Evolutionary conservation across 2,797 vertebrate genomes (phyloP).

Genomic region (Phrynocephalus forsythii): DNA sequence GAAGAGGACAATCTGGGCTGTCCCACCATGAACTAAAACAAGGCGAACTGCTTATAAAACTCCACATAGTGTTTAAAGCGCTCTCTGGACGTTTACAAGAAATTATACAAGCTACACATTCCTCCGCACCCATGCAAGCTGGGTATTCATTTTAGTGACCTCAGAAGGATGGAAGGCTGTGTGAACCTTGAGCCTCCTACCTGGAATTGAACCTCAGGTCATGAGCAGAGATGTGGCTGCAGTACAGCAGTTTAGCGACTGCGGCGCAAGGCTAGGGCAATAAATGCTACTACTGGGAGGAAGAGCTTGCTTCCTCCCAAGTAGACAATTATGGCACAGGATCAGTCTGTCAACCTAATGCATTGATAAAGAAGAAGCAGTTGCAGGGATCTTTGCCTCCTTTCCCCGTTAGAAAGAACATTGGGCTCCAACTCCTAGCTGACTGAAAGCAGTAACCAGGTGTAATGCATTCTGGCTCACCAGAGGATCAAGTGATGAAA

Average conservation of each 20-base stretch:
- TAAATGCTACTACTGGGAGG: too few species aligned
- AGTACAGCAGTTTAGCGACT: too few species aligned
- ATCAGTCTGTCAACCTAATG: background rate
- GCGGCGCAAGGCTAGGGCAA: too few species aligned
- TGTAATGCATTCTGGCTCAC: background rate
- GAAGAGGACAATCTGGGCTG: background rate
- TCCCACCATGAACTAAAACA: background rate
- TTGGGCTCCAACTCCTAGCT: background rate
- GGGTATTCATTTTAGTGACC: too few species aligned
- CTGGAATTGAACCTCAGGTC: too few species aligned
- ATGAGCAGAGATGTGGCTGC: too few species aligned
- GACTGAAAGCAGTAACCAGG: background rate
- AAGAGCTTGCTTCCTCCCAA: background rate
- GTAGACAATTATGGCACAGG: background rate
- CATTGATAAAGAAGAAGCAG: background rate
- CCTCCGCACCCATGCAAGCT: too few species aligned
- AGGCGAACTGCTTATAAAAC: background rate
- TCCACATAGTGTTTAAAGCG: too few species aligned
- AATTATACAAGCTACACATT: too few species aligned
- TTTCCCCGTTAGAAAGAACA: background rate
- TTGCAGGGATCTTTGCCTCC: background rate
- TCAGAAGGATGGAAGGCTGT: too few species aligned
- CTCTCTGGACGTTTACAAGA: too few species aligned
- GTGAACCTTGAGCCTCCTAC: too few species aligned
- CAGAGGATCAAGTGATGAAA: background rate